These are phyloP conservation scores for Macroteleia sp. DNA, from an alignment of 2,888 invertebrate species.

Conservation along the genomic window DNA sequence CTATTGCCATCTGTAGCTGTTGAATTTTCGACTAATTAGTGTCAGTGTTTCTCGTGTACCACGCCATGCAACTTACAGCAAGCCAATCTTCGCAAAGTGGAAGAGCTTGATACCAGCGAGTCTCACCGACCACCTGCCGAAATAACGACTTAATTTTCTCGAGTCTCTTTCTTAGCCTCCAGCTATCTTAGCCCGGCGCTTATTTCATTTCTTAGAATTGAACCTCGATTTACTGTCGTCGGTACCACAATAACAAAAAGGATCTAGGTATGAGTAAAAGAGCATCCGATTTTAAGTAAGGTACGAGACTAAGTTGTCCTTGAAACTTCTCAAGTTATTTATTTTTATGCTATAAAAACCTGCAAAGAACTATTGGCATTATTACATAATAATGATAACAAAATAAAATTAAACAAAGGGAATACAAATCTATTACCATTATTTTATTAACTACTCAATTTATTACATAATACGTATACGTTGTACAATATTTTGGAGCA, in stretches of 20 bases:
- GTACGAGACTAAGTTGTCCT: conserved; percentile 27
- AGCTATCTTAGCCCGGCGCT: conserved; percentile 65
- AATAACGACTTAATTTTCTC: conserved; percentile 81
- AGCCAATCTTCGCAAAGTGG: conserved; percentile 25
- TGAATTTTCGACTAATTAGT: conserved; percentile 39
- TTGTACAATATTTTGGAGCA: no score
- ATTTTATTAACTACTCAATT: no score
- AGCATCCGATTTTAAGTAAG: conserved; percentile 9
- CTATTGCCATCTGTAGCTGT: conserved; percentile 31
- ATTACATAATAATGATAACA: no score
- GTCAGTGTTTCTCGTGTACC: conserved; percentile 20
- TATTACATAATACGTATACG: no score
- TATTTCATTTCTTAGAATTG: conserved; percentile 66
- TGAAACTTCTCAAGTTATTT: conserved; percentile 1
- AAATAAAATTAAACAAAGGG: no score
- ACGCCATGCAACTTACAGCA: conserved; percentile 17
- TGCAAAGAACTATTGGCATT: no score
- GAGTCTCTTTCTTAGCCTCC: conserved; percentile 68
- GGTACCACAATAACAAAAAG: neutral
- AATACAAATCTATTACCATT: no score
- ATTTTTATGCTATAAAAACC: no score
- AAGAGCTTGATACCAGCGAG: conserved; percentile 36
- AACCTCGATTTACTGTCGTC: conserved; percentile 32
- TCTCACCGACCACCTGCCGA: conserved; percentile 77
- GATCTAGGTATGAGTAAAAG: conserved; percentile 32